A percentile compares a stretch with the other conserved stretches of the same genome.
Conservation (phyloP, 2,113 vertebrate genomes). For the Xenopus borealis region DNA sequence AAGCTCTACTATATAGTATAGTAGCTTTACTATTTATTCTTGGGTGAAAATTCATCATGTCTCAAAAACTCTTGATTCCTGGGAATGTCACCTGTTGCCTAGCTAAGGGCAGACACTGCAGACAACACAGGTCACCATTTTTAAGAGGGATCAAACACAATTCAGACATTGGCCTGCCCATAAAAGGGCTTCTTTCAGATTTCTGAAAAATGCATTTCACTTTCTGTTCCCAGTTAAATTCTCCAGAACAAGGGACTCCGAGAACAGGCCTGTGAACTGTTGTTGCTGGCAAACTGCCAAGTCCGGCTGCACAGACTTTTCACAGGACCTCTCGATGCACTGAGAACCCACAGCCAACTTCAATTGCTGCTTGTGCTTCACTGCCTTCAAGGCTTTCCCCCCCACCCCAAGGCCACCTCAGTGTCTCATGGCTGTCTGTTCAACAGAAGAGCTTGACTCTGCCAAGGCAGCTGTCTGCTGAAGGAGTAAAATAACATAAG, state of each 20-base stretch:
- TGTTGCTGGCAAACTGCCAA: conserved; percentile 64
- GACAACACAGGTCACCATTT: conserved; percentile 58
- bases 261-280: conserved; percentile 70
- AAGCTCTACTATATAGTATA: too few species aligned
- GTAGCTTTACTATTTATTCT: too few species aligned
- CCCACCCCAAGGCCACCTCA: conserved; percentile 12
- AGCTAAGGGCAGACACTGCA: conserved; percentile 47
- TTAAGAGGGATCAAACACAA: conserved; percentile 55
- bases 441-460: conserved; percentile 8
- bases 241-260: conserved; percentile 64
- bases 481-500: conserved; percentile 46
- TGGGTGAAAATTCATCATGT: too few species aligned
- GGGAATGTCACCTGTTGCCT: conserved; percentile 67
- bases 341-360: conserved; percentile 54
- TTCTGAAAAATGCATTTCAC: conserved; percentile 57
- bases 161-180: conserved; percentile 58
- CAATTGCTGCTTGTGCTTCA: conserved; percentile 14
- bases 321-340: conserved; percentile 69
- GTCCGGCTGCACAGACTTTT: conserved; percentile 56
- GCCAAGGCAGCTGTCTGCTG: conserved; percentile 56
- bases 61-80: conserved; percentile 35
- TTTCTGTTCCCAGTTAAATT: conserved; percentile 57
- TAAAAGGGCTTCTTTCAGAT: conserved; percentile 77
- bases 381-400: conserved; percentile 29
- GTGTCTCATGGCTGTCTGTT: conserved; percentile 22